phyloP scores from a whole-genome alignment of 2,888 invertebrate genomes.

The Cylloceria caligata region DNA sequence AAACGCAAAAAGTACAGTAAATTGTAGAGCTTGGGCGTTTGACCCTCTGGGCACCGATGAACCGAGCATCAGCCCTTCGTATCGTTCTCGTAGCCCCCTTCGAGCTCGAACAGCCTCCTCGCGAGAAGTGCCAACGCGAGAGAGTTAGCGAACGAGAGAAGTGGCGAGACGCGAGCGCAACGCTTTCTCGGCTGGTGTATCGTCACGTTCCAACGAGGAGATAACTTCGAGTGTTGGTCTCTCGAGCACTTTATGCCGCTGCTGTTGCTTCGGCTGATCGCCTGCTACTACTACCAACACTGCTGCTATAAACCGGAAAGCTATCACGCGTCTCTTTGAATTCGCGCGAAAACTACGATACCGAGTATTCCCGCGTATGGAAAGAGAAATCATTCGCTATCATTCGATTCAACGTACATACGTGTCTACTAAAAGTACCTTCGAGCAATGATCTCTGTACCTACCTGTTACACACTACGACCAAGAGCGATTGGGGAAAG shows the following conservation, averaged over 20 bases:
- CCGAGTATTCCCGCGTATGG: slow-evolving; percentile 25
- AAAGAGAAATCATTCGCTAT: slow-evolving; percentile 26
- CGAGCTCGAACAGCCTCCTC: background rate
- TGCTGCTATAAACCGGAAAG: too few species aligned
- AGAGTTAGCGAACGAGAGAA: slow-evolving; percentile 41
- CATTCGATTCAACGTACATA: slow-evolving; percentile 7
- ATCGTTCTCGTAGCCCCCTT: slow-evolving; percentile 4
- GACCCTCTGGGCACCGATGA: slow-evolving; percentile 66
- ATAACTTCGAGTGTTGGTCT: slow-evolving; percentile 60
- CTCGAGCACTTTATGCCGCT: slow-evolving; percentile 53
- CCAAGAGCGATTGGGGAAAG: slow-evolving; percentile 15
- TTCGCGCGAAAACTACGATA: slow-evolving; percentile 1
- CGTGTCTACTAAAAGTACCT: slow-evolving; percentile 22
- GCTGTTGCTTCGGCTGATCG: slow-evolving; percentile 30
- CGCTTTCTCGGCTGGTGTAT: slow-evolving; percentile 8
- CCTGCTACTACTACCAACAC: too few species aligned
- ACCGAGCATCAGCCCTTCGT: slow-evolving; percentile 22
- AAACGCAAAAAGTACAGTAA: slow-evolving; percentile 68
- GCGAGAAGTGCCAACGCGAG: slow-evolving; percentile 34
- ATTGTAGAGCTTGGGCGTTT: slow-evolving; percentile 72
- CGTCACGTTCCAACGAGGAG: slow-evolving; percentile 65
- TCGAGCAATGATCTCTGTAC: background rate
- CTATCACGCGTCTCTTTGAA: background rate
- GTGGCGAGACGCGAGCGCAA: slow-evolving; percentile 16
- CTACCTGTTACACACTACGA: too few species aligned